Conservation (phyloP, 2,888 invertebrate genomes). For the Eilema caniola region DNA sequence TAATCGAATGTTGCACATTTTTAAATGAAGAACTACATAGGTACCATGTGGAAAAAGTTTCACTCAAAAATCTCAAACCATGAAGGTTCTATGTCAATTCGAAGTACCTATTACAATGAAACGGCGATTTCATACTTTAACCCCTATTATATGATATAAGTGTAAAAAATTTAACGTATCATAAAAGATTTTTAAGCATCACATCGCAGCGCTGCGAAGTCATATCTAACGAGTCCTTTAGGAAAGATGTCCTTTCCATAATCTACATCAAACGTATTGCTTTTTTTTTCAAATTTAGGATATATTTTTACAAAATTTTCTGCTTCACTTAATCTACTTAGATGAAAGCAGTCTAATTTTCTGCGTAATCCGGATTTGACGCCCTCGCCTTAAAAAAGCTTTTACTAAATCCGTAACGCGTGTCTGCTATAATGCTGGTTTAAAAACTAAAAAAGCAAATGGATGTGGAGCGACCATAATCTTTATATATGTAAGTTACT, state of each 20-base stretch:
- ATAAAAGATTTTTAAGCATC: neutral
- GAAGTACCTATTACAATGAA: too few relatives aligned
- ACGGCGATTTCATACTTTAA: too few relatives aligned
- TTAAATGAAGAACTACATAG: too few relatives aligned
- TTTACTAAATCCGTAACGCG: constrained; percentile 27
- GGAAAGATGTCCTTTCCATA: neutral
- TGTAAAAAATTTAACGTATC: neutral
- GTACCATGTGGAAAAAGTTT: too few relatives aligned
- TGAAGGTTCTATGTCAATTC: too few relatives aligned
- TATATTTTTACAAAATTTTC: neutral
- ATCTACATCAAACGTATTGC: neutral
- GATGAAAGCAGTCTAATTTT: constrained; percentile 32
- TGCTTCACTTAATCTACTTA: neutral
- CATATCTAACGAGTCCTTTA: neutral
- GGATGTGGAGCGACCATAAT: neutral
- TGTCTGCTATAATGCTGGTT: constrained; percentile 18
- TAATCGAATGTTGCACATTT: too few relatives aligned
- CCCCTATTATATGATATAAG: neutral
- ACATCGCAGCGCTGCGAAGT: neutral
- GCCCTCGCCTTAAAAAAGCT: constrained; percentile 25
- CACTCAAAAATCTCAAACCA: too few relatives aligned
- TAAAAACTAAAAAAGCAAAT: constrained; percentile 7
- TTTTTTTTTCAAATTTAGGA: neutral
- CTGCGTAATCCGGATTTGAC: constrained; percentile 27
- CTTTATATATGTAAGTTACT: neutral